Evolutionary conservation across 35 echinoderm and acorn worm genomes (phyloP), one percentile per base, ranked within the genome.

Genomic region (Lytechinus pictus): DNA sequence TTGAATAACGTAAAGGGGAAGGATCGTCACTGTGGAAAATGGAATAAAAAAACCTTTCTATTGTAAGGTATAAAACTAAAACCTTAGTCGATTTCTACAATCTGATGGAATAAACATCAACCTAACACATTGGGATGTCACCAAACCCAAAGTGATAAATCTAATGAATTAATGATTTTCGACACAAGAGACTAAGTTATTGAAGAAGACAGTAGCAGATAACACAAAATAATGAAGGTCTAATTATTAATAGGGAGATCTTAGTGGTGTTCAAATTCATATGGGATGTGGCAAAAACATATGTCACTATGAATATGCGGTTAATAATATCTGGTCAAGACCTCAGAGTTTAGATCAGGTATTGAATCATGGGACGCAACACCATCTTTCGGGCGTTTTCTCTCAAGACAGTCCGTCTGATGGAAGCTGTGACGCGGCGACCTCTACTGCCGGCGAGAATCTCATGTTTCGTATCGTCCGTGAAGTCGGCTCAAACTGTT

Each of bases 291-390:
- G 66, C 19, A 16, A n/a, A 79, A 79, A 90, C 88, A 90, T 90
- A 90, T 90, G 88, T 90, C 52, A 4, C 28, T 54, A 90, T 54
- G 14, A 90, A 44, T 54, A 44, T 90, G 28, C 16, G 88, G 88
- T 90, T 90, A 54, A 54, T 16, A 90, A 90, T 90, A 54, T 54
- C 88, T 90, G 88, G 88, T 90, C 29, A 54, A 90, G 88, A 54
- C 88, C 29, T 6, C 28, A 21, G 88, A 10, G 1, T 19, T 12
- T 7, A 14, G 88, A 90, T 90, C 88, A 54, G 88, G 52, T 90
- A 54, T 52, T 9, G 27, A 90, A 90, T 90, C 88, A 33, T 13
- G 88, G 88, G 88, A 90, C 88, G 88, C 27, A 90, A 90, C 24
- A 90, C 28, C 88, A 90, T 90, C 88, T 90, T 90, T 54, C 27